Percentiles rank a stretch among this genome's conserved stretches.
Conservation (phyloP, 2,888 invertebrate genomes). For the Colletes collaris region DNA sequence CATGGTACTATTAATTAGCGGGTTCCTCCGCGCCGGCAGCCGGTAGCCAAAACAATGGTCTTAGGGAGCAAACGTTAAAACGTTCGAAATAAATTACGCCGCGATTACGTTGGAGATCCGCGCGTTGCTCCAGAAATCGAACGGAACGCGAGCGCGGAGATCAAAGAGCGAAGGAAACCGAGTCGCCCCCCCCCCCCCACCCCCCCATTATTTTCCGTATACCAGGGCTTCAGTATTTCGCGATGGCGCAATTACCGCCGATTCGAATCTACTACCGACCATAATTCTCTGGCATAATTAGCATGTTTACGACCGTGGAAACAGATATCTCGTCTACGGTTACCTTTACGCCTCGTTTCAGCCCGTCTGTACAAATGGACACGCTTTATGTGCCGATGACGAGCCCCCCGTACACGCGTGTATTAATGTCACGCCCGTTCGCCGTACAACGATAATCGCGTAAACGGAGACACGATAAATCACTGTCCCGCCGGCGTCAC, state of each 20-base stretch:
- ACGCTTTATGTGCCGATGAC: conserved; percentile 25
- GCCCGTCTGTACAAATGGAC: conserved; percentile 6
- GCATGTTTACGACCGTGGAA: conserved; percentile 37
- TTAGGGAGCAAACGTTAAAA: background rate
- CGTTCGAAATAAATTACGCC: background rate
- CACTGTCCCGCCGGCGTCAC: conserved; percentile 17
- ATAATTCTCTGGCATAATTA: conserved; percentile 58
- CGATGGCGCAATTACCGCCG: conserved; percentile 20
- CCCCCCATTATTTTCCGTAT: background rate
- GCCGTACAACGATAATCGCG: conserved; percentile 29
- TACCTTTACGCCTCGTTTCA: conserved; percentile 34
- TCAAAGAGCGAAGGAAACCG: background rate
- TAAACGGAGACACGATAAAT: conserved; percentile 45
- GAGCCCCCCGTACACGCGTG: conserved; percentile 5
- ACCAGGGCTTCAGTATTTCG: background rate
- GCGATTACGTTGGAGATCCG: too few species aligned
- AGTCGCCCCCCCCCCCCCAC: too few species aligned
- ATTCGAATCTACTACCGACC: conserved; percentile 31
- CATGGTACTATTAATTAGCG: conserved; percentile 4
- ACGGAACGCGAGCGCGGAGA: background rate
- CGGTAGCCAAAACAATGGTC: background rate
- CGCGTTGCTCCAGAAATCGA: too few species aligned
- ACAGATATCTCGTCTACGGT: conserved; percentile 35
- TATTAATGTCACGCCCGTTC: background rate
- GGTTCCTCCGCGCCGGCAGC: background rate